Evolutionary conservation across 2,888 invertebrate species (phyloP).

Genomic region (Apodemia zela): DNA sequence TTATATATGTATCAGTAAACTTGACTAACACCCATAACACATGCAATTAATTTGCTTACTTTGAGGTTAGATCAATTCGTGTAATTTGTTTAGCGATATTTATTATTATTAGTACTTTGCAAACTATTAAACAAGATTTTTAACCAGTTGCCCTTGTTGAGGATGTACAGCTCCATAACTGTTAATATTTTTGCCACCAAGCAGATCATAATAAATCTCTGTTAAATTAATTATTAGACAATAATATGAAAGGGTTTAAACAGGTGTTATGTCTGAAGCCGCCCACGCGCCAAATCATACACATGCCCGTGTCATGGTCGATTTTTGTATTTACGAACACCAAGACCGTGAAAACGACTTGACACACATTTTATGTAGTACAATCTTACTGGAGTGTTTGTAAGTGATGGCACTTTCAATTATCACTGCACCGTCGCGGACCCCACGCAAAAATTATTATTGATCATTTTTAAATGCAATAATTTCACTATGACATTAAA

Average conservation of each 20-base stretch:
- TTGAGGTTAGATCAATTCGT: no score
- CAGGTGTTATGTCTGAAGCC: constrained; percentile 37
- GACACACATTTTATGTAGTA: constrained; percentile 68
- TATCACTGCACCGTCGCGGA: constrained; percentile 60
- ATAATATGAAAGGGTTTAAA: constrained; percentile 28
- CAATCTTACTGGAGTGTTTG: constrained; percentile 45
- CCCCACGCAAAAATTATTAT: constrained; percentile 51
- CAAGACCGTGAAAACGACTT: constrained; percentile 71
- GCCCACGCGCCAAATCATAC: constrained; percentile 37
- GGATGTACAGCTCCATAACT: no score
- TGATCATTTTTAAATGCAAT: constrained; percentile 61
- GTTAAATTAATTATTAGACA: neutral
- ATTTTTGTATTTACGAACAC: constrained; percentile 49
- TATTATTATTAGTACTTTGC: no score
- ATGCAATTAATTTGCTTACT: no score
- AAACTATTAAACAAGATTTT: no score
- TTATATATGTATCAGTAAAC: no score
- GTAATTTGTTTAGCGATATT: no score
- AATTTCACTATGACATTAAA: constrained; percentile 56
- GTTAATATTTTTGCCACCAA: no score
- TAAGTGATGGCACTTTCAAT: constrained; percentile 74
- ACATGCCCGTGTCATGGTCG: constrained; percentile 57
- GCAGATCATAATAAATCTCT: neutral
- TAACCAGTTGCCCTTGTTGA: no score
- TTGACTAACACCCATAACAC: no score